Conservation (phyloP, 2,797 vertebrate genomes). For the Lacerta viridis region DNA sequence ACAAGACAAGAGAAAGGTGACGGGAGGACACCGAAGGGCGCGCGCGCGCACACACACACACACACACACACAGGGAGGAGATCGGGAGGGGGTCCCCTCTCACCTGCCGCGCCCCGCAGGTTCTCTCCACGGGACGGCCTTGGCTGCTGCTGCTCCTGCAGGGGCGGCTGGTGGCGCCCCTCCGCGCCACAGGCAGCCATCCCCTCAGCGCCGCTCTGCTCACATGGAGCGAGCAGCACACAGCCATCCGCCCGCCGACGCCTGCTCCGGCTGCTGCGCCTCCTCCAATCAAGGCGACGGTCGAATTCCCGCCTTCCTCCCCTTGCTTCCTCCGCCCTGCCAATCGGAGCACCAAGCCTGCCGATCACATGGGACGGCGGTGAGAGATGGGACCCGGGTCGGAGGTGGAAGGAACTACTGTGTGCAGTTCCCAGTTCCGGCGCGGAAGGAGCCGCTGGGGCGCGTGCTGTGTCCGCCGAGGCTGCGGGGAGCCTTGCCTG, state of each 20-base stretch:
- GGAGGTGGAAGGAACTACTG: neutral
- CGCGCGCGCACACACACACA: neutral
- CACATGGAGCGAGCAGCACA: neutral
- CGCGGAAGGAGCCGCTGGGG: neutral
- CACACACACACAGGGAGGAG: neutral
- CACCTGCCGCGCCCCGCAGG: neutral
- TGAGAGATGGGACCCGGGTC: neutral
- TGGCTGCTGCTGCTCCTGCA: no score
- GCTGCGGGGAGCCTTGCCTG: neutral
- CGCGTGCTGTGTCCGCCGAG: neutral
- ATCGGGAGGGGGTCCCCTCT: neutral
- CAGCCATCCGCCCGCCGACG: constrained; percentile 39
- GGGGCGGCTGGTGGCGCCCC: neutral
- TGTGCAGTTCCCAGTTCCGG: neutral
- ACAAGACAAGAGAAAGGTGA: no score
- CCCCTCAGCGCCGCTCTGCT: neutral
- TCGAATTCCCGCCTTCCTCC: neutral
- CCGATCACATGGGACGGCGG: neutral
- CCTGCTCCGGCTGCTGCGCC: neutral
- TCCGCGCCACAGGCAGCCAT: neutral
- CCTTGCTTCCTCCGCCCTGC: neutral
- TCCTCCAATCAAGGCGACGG: neutral
- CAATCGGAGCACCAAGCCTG: neutral
- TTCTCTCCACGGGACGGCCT: neutral
- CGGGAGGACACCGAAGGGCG: neutral